A percentile compares a stretch with the other conserved stretches of the same genome.
phyloP scores from a whole-genome alignment of 2,797 vertebrate species.

The Psittacula derbiana region DNA sequence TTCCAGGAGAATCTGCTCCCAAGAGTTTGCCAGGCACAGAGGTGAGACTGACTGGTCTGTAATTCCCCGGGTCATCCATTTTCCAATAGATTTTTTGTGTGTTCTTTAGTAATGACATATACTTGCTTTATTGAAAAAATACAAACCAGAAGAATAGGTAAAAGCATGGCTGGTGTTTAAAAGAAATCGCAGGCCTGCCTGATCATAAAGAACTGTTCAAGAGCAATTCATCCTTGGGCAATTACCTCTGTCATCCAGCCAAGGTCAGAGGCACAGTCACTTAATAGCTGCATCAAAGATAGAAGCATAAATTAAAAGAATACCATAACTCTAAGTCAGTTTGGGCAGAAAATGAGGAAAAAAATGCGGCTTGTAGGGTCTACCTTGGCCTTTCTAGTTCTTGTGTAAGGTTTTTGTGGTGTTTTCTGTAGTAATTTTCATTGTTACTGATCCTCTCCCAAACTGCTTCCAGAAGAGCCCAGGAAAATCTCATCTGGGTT shows the following conservation, averaged over 20 bases:
- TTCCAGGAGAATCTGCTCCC: too few species aligned
- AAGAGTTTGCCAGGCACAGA: too few species aligned
- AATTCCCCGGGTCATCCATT: too few species aligned
- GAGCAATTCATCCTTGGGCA: neutral
- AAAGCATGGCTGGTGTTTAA: neutral
- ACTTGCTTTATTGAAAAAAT: conserved; percentile 12
- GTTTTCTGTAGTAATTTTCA: neutral
- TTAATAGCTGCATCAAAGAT: conserved; percentile 31
- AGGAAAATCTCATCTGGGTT: neutral
- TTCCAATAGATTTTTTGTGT: neutral
- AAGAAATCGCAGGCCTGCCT: neutral
- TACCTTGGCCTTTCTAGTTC: neutral
- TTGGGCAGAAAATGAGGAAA: neutral
- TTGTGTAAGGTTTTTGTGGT: neutral
- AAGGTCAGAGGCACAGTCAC: conserved; percentile 10
- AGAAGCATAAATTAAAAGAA: conserved; percentile 19
- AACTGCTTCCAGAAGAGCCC: neutral
- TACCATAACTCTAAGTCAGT: neutral
- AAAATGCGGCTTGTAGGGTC: neutral
- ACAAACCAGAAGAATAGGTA: neutral
- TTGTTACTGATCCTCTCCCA: neutral
- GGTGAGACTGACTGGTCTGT: too few species aligned
- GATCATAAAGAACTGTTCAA: neutral
- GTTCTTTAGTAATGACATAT: neutral
- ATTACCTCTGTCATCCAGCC: conserved; percentile 12